phyloP scores from a whole-genome alignment of 2,888 invertebrate genomes.

The Portevinia maculata region DNA sequence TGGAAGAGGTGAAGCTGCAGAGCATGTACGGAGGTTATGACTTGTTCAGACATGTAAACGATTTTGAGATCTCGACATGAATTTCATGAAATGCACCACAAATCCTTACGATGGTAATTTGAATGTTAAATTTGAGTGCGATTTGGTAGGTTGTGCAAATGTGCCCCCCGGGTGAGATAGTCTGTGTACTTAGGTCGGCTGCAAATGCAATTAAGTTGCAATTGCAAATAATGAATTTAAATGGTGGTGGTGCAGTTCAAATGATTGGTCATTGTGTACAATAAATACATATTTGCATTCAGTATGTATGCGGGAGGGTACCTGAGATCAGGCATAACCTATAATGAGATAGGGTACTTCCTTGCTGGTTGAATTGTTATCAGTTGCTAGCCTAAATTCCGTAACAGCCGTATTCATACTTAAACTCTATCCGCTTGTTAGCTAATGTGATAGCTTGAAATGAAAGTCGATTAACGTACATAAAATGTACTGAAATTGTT shows the following conservation, averaged over 20 bases:
- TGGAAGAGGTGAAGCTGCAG: too few relatives aligned
- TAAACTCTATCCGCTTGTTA: too few relatives aligned
- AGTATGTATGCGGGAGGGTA: background rate
- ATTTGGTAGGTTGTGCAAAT: slow-evolving; percentile 26
- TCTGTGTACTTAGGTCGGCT: slow-evolving; percentile 12
- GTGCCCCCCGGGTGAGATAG: slow-evolving; percentile 6
- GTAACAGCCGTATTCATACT: too few relatives aligned
- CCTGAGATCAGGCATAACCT: too few relatives aligned
- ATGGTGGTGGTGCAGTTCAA: slow-evolving; percentile 33
- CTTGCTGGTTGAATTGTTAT: too few relatives aligned
- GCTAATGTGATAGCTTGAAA: too few relatives aligned
- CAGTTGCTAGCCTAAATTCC: too few relatives aligned
- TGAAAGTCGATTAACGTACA: too few relatives aligned
- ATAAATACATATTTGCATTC: background rate
- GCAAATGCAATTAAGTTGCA: slow-evolving; percentile 25
- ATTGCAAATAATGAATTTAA: slow-evolving; percentile 55
- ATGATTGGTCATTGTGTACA: slow-evolving; percentile 36
- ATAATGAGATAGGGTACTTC: too few relatives aligned
- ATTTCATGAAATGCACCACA: slow-evolving; percentile 50
- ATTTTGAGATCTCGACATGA: slow-evolving; percentile 49
- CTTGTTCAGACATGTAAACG: slow-evolving; percentile 56
- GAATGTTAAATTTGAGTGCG: slow-evolving; percentile 35
- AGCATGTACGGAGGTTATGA: slow-evolving; percentile 32
- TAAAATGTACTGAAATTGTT: too few relatives aligned
- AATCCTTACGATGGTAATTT: slow-evolving; percentile 63